phyloP scores from a whole-genome alignment of 2,888 invertebrate genomes.

The Agrochola lychnidis region DNA sequence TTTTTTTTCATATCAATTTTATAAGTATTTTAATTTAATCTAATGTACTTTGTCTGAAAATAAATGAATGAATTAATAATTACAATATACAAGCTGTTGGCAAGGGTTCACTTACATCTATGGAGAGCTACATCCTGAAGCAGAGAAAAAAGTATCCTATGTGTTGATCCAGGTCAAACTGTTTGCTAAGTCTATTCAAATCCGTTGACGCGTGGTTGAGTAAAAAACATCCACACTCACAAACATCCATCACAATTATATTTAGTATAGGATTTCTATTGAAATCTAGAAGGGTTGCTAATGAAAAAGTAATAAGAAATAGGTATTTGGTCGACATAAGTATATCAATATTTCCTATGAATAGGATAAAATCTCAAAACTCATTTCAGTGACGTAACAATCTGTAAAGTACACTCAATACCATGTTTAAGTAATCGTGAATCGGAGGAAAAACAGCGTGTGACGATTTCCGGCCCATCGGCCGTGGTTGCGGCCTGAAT shows the following conservation, averaged over 20 bases:
- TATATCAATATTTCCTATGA: neutral
- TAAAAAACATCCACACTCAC: neutral
- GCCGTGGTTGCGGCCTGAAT: conserved; percentile 56
- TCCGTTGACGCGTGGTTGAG: neutral
- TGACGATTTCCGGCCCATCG: conserved; percentile 72
- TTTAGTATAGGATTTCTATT: neutral
- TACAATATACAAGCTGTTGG: neutral
- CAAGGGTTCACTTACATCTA: neutral
- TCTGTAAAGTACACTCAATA: conserved; percentile 44
- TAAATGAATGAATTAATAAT: neutral
- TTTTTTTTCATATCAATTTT: no score
- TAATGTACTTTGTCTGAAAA: no score
- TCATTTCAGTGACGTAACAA: conserved; percentile 16
- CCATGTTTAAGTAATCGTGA: conserved; percentile 56
- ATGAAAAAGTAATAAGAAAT: no score
- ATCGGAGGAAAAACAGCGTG: conserved; percentile 55
- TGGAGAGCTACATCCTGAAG: neutral
- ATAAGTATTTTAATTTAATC: no score
- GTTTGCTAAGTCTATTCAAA: neutral
- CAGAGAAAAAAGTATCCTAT: neutral
- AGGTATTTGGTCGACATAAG: neutral
- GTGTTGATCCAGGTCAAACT: neutral
- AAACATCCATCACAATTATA: neutral
- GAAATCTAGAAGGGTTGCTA: neutral
- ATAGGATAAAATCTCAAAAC: neutral